phyloP scores from a whole-genome alignment of 2,113 vertebrate species.

The Agelaius phoeniceus region DNA sequence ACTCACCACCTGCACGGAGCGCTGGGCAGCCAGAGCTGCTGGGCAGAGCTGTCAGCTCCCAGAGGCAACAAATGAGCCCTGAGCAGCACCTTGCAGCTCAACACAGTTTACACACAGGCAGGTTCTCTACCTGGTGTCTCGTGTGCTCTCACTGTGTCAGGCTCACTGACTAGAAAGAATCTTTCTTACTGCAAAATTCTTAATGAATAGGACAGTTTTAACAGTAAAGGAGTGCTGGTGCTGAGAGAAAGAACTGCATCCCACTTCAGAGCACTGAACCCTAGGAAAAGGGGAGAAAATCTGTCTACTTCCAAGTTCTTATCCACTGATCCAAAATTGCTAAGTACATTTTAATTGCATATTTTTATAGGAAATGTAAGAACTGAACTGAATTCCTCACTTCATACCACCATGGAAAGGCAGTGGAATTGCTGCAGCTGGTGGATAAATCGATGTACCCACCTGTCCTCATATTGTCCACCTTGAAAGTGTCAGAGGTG shows the following conservation, averaged over 20 bases:
- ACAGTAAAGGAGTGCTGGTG: neutral
- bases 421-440: neutral
- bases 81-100: neutral
- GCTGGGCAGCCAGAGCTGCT: fast-evolving
- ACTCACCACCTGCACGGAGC: fast-evolving
- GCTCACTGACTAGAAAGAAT: neutral
- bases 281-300: neutral
- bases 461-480: neutral
- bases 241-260: neutral
- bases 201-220: neutral
- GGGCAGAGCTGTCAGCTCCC: neutral
- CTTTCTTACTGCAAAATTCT: neutral
- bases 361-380: neutral
- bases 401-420: neutral
- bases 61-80: neutral
- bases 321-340: neutral
- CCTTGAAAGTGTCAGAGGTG: neutral
- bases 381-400: neutral
- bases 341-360: neutral
- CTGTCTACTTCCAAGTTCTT: neutral
- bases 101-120: neutral
- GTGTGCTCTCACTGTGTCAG: neutral
- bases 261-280: neutral
- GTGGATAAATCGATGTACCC: neutral
- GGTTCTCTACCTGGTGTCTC: neutral